Conservation (phyloP, 2,888 invertebrate genomes). For the Aspidapion aeneum region DNA sequence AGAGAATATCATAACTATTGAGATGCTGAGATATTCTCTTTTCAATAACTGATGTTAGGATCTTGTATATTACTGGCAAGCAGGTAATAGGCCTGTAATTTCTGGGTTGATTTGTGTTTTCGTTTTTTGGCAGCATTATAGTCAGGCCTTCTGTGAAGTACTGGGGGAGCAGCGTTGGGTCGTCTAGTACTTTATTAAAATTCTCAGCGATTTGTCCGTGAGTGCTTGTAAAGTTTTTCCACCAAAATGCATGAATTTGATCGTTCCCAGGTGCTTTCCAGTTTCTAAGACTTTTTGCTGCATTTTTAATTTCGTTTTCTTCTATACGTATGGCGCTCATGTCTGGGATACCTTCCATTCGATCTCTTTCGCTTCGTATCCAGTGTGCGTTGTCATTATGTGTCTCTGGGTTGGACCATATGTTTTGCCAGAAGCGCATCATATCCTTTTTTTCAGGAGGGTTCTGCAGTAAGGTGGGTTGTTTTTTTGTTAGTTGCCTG, state of each 20-base stretch:
- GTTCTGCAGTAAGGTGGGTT: too few relatives aligned
- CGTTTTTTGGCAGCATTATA: background rate
- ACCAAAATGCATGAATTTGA: background rate
- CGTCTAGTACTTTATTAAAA: background rate
- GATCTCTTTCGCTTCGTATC: background rate
- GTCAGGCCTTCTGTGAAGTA: background rate
- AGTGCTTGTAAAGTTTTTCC: background rate
- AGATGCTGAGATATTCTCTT: background rate
- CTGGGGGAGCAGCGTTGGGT: background rate
- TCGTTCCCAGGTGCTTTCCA: constrained; percentile 3
- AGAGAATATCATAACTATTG: background rate
- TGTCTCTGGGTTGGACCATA: background rate
- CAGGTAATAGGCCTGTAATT: constrained; percentile 7
- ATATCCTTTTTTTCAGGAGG: background rate
- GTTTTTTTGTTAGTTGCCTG: background rate
- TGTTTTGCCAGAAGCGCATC: background rate
- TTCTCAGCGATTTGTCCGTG: background rate
- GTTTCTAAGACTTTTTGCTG: background rate
- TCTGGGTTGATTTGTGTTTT: constrained; percentile 1
- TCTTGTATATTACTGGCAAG: constrained; percentile 3
- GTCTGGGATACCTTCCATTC: background rate
- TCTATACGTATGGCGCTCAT: background rate
- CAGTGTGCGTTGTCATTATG: background rate
- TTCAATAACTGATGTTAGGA: constrained; percentile 4
- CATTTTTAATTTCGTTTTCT: background rate